Evolutionary conservation across 2,113 vertebrate genomes (phyloP).

Genomic region (Pungitius pungitius): DNA sequence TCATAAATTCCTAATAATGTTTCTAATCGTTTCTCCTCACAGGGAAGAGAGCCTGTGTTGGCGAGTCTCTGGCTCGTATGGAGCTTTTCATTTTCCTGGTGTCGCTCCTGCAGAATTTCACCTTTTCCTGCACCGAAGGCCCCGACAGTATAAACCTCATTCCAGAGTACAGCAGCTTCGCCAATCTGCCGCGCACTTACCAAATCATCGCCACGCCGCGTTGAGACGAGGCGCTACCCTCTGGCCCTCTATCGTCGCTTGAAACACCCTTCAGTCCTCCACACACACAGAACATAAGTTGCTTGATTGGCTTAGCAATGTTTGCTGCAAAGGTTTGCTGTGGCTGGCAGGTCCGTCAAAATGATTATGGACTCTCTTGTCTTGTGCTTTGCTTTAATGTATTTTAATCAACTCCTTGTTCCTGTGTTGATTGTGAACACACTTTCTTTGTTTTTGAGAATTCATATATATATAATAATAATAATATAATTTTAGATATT

Average conservation of each 20-base stretch:
- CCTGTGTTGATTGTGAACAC: not conserved
- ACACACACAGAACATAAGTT: not conserved
- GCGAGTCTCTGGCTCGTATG: conserved; percentile 81
- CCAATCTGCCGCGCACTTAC: conserved; percentile 59
- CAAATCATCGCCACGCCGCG: conserved; percentile 71
- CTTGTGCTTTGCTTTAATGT: not conserved
- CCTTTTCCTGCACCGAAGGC: conserved; percentile 65
- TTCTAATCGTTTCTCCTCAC: conserved; percentile 13
- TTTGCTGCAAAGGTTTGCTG: not conserved
- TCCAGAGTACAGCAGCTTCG: conserved; percentile 75
- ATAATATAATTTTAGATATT: no score
- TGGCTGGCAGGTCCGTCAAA: no score
- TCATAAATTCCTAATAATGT: not conserved
- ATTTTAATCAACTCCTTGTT: not conserved
- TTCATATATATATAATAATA: no score
- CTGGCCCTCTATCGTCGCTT: not conserved
- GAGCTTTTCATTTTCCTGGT: conserved; percentile 82
- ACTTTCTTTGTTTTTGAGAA: not conserved
- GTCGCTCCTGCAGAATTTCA: conserved; percentile 77
- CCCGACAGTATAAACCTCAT: conserved; percentile 66
- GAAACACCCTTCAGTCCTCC: not conserved
- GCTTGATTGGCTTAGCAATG: not conserved
- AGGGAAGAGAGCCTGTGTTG: conserved; percentile 81
- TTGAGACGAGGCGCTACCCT: conserved; percentile 30
- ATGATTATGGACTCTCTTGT: not conserved